A percentile compares a stretch with the other conserved stretches of the same genome.
Conservation (phyloP, 2,888 invertebrate species). For the Tachystola acroxantha region DNA sequence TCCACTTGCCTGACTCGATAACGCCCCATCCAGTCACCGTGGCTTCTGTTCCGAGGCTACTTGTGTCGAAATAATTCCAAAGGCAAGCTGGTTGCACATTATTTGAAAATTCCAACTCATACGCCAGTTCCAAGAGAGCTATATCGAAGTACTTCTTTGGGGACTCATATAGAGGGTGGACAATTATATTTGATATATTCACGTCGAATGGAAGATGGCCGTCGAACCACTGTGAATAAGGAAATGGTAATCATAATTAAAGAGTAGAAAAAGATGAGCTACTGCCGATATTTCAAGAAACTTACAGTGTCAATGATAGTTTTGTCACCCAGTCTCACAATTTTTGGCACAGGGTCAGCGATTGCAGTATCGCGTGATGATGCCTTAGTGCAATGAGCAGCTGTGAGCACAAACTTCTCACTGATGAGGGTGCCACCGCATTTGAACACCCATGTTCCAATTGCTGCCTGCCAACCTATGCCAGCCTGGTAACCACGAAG, state of each 20-base stretch:
- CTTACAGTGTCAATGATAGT: slow-evolving; percentile 28
- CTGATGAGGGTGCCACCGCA: slow-evolving; percentile 84
- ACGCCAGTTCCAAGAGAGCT: slow-evolving; percentile 42
- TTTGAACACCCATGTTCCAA: slow-evolving; percentile 43
- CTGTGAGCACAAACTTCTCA: slow-evolving; percentile 80
- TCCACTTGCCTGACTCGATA: slow-evolving; percentile 26
- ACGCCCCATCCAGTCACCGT: slow-evolving; percentile 53
- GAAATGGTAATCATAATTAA: background rate
- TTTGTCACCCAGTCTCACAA: slow-evolving; percentile 8
- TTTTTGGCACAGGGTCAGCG: slow-evolving; percentile 34
- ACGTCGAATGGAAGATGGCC: slow-evolving; percentile 21
- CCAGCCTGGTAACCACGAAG: slow-evolving; percentile 36
- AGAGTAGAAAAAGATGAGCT: too few species aligned
- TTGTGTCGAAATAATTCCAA: slow-evolving; percentile 28
- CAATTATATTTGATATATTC: slow-evolving; percentile 34
- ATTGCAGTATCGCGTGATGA: slow-evolving; percentile 29
- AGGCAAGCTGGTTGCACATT: slow-evolving; percentile 51
- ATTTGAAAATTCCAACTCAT: slow-evolving; percentile 25
- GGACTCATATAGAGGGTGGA: slow-evolving; percentile 38
- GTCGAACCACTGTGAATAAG: slow-evolving; percentile 17
- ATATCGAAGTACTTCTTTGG: slow-evolving; percentile 53
- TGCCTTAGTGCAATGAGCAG: slow-evolving; percentile 79
- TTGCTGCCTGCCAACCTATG: slow-evolving; percentile 43
- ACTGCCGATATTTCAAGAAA: background rate
- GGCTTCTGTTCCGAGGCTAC: slow-evolving; percentile 25